These are phyloP conservation scores for Eledone cirrhosa DNA, from an alignment of 2,888 invertebrate species.

Conservation along the genomic window DNA sequence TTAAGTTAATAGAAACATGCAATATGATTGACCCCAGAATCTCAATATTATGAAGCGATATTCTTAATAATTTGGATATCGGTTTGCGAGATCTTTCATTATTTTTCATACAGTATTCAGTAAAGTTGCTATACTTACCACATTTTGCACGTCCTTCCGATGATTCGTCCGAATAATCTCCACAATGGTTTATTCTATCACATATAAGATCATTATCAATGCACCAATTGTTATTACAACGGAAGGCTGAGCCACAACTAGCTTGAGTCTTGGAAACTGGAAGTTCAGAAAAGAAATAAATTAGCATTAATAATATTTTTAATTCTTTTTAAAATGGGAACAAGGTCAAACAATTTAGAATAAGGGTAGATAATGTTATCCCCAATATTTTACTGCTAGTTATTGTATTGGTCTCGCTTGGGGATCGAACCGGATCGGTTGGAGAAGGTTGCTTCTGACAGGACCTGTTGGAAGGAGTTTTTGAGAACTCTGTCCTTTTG, in stretches of 20 bases:
- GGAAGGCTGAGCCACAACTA: conserved; percentile 55
- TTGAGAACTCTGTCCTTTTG: too few relatives aligned
- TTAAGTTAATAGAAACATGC: too few relatives aligned
- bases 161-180: conserved; percentile 62
- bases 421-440: too few relatives aligned
- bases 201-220: conserved; percentile 59
- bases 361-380: neutral
- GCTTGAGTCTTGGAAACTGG: conserved; percentile 51
- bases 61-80: too few relatives aligned
- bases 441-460: too few relatives aligned
- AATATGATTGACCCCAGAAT: too few relatives aligned
- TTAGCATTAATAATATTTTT: neutral
- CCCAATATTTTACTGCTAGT: too few relatives aligned
- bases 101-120: too few relatives aligned
- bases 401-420: too few relatives aligned
- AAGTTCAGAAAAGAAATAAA: conserved; percentile 35
- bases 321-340: neutral
- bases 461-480: too few relatives aligned
- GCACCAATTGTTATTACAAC: conserved; percentile 61
- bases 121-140: conserved; percentile 34
- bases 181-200: conserved; percentile 63
- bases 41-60: too few relatives aligned
- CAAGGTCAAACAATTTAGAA: neutral
- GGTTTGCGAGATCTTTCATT: too few relatives aligned
- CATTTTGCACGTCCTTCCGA: conserved; percentile 55